Conservation (phyloP, 2,888 invertebrate species). For the Leptura quadrifasciata region DNA sequence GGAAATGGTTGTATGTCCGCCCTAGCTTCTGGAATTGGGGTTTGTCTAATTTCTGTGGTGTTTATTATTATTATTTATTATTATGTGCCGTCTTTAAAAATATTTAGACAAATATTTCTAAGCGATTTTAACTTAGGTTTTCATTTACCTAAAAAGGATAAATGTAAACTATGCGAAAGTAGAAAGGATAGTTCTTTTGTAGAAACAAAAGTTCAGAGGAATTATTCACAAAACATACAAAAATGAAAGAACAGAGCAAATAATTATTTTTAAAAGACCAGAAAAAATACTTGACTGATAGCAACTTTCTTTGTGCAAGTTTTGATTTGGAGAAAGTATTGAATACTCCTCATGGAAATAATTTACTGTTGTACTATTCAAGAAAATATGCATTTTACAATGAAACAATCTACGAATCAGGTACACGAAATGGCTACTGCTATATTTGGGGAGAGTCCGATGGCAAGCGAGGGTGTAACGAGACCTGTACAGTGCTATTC, state of each 20-base stretch:
- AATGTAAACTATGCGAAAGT: conserved; percentile 23
- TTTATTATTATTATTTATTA: no score
- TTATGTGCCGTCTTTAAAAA: conserved; percentile 5
- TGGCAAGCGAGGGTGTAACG: conserved; percentile 62
- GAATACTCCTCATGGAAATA: conserved; percentile 57
- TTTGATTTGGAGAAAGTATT: conserved; percentile 43
- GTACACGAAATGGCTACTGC: conserved; percentile 52
- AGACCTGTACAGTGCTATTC: conserved; percentile 57
- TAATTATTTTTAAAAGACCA: conserved; percentile 25
- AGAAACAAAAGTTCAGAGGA: conserved; percentile 21
- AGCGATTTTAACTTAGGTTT: conserved; percentile 38
- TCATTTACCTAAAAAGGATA: conserved; percentile 36
- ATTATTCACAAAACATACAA: conserved; percentile 24
- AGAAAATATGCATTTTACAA: conserved; percentile 59
- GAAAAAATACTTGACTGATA: conserved; percentile 25
- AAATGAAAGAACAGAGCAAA: conserved; percentile 35
- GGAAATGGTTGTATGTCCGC: no score
- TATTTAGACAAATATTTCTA: conserved; percentile 33
- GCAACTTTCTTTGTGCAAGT: conserved; percentile 33
- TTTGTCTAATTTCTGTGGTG: no score
- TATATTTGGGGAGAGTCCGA: conserved; percentile 63
- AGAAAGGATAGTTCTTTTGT: conserved; percentile 31
- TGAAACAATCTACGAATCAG: conserved; percentile 50
- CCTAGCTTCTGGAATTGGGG: no score
- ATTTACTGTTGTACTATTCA: conserved; percentile 58